Evolutionary conservation across 2,113 vertebrate genomes (phyloP).

Genomic region (Podocnemis expansa): DNA sequence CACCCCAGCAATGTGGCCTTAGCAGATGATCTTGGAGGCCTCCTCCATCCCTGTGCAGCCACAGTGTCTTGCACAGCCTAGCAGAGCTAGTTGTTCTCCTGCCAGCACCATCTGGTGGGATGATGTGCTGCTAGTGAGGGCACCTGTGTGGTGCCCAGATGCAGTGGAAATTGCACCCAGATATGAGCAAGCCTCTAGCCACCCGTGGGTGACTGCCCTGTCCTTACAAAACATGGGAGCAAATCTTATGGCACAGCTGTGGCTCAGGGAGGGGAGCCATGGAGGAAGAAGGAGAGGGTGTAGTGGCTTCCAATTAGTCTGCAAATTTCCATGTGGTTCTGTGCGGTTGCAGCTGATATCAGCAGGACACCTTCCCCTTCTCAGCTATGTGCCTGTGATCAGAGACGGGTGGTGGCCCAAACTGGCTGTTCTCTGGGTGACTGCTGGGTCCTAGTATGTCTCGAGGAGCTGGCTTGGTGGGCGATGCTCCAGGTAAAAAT

Average conservation of each 20-base stretch:
- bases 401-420: too few relatives aligned
- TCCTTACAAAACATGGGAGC: background rate
- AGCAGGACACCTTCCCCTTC: too few relatives aligned
- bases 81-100: background rate
- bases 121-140: background rate
- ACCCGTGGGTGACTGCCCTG: background rate
- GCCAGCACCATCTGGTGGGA: too few relatives aligned
- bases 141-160: too few relatives aligned
- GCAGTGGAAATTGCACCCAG: background rate
- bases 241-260: background rate
- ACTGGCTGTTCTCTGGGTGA: too few relatives aligned
- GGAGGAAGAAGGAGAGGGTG: too few relatives aligned
- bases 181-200: background rate
- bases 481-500: background rate
- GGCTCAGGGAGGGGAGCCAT: too few relatives aligned
- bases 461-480: background rate
- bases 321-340: too few relatives aligned
- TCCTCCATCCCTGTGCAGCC: background rate
- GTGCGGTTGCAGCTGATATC: too few relatives aligned
- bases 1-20: background rate
- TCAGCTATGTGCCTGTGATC: too few relatives aligned
- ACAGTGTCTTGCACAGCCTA: background rate
- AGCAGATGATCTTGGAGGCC: background rate
- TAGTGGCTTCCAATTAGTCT: too few relatives aligned
- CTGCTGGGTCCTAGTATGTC: too few relatives aligned